phyloP scores from a whole-genome alignment of 2,113 vertebrate genomes.

The Zapornia atra region DNA sequence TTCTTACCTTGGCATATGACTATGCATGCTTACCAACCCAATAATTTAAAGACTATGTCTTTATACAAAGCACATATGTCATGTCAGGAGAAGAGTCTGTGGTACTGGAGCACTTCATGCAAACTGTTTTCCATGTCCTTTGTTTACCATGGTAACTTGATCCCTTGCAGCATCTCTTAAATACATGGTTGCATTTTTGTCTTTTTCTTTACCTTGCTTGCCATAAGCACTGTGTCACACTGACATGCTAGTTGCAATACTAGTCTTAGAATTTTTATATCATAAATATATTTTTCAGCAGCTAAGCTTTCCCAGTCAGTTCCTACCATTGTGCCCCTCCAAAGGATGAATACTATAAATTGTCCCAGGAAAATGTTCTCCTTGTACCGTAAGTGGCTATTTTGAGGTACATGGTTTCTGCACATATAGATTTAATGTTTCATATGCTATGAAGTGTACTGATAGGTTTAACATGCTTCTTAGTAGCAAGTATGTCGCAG shows the following conservation, averaged over 20 bases:
- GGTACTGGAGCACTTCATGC: background rate
- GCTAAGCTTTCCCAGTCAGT: background rate
- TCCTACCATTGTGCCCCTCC: background rate
- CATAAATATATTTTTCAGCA: background rate
- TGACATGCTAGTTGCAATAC: background rate
- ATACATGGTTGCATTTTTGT: background rate
- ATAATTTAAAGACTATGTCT: background rate
- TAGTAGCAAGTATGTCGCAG: background rate
- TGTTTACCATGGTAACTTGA: background rate
- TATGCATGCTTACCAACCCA: background rate
- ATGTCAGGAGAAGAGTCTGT: background rate
- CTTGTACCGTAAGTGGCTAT: background rate
- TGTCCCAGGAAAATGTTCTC: background rate
- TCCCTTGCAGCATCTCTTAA: background rate
- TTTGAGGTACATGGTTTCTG: background rate
- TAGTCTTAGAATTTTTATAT: background rate
- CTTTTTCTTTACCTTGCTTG: background rate
- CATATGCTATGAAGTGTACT: background rate
- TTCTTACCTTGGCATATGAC: background rate
- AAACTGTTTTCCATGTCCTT: background rate
- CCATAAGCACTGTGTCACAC: background rate
- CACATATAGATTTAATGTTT: background rate
- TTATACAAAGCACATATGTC: background rate
- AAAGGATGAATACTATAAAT: background rate
- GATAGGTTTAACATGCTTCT: background rate